These are phyloP conservation scores for Nomada ferruginata DNA, from an alignment of 2,888 invertebrate genomes.

Conservation along the genomic window DNA sequence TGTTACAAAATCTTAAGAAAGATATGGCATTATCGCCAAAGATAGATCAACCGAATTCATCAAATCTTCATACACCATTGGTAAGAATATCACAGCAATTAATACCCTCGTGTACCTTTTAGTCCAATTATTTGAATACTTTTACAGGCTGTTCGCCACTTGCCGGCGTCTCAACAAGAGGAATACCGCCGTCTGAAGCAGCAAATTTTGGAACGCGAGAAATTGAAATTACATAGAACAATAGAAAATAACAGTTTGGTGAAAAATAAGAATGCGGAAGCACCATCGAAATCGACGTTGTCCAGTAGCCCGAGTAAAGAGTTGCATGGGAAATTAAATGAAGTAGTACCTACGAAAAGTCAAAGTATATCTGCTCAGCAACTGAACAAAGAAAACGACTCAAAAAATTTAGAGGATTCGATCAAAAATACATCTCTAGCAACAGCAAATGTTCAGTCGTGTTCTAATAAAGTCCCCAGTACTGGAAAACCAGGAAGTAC, in stretches of 20 bases:
- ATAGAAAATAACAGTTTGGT: slow-evolving; percentile 49
- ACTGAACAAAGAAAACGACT: slow-evolving; percentile 34
- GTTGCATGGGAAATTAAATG: slow-evolving; percentile 36
- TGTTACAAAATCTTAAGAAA: slow-evolving; percentile 38
- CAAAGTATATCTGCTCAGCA: slow-evolving; percentile 31
- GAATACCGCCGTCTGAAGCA: slow-evolving; percentile 83
- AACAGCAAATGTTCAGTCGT: slow-evolving; percentile 2
- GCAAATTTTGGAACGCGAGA: slow-evolving; percentile 80
- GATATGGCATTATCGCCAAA: slow-evolving; percentile 37
- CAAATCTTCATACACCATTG: slow-evolving; percentile 70
- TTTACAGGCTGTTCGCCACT: slow-evolving; percentile 82
- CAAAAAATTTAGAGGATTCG: slow-evolving; percentile 30
- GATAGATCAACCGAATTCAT: slow-evolving; percentile 35
- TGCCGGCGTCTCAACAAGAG: slow-evolving; percentile 82
- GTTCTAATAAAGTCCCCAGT: not conserved
- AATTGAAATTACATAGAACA: slow-evolving; percentile 70
- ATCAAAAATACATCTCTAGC: slow-evolving; percentile 6
- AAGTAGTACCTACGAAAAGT: slow-evolving; percentile 17
- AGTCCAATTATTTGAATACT: slow-evolving; percentile 25
- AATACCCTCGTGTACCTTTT: not conserved
- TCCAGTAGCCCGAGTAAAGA: slow-evolving; percentile 22
- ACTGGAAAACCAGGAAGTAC: slow-evolving; percentile 20
- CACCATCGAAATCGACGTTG: slow-evolving; percentile 20
- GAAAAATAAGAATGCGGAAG: slow-evolving; percentile 28
- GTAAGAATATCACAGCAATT: slow-evolving; percentile 53